These are phyloP conservation scores for Atrina japonica DNA, from an alignment of 2,888 invertebrate species.

Conservation along the genomic window DNA sequence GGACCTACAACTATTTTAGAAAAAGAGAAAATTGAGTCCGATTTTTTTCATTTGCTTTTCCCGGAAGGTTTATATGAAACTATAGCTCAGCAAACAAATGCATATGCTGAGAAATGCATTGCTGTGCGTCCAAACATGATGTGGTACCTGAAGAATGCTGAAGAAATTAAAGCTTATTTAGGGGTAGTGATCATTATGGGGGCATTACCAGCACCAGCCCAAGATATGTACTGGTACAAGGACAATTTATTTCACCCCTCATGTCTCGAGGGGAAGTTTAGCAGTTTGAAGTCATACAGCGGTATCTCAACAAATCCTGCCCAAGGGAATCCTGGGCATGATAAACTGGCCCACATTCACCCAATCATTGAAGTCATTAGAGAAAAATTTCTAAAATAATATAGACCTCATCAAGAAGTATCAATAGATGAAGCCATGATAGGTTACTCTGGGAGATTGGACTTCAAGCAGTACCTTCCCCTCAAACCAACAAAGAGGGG, in stretches of 20 bases:
- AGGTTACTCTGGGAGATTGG: constrained; percentile 12
- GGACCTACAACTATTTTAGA: background rate
- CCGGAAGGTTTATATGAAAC: constrained; percentile 4
- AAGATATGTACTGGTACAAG: constrained; percentile 26
- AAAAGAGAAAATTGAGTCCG: background rate
- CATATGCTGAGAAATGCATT: constrained; percentile 5
- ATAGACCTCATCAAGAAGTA: too few species aligned
- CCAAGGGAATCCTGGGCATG: constrained; percentile 18
- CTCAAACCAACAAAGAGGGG: constrained; percentile 45
- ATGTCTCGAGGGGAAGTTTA: background rate
- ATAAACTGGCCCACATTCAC: constrained; percentile 29
- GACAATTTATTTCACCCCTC: constrained; percentile 24
- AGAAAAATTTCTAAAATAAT: background rate
- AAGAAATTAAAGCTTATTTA: constrained; percentile 35
- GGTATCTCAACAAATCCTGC: constrained; percentile 20
- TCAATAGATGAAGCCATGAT: constrained; percentile 38
- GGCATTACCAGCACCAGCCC: constrained; percentile 17
- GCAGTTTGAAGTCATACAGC: constrained; percentile 21
- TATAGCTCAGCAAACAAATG: constrained; percentile 12
- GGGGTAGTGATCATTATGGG: constrained; percentile 33
- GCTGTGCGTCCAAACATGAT: background rate
- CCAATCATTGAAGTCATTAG: constrained; percentile 19
- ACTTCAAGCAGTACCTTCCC: constrained; percentile 25
- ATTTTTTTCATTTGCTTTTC: constrained; percentile 25
- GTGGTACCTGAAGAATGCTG: constrained; percentile 20